A percentile compares a stretch with the other conserved stretches of the same genome.
Conservation (phyloP, 2,888 invertebrate genomes). For the Acronicta leporina region DNA sequence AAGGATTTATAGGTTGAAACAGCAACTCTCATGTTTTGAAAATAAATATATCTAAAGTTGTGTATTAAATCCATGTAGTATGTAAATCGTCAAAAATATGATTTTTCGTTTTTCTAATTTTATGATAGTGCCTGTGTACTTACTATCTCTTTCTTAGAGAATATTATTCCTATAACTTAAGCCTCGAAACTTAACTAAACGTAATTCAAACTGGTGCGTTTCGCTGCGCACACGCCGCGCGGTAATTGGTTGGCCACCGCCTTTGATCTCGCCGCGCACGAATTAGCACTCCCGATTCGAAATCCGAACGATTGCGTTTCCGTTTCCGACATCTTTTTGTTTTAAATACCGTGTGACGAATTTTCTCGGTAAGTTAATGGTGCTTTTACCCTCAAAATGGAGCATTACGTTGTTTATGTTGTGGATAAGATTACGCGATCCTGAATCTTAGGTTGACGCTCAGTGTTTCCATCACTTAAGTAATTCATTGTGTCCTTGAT, state of each 20-base stretch:
- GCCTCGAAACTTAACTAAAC: conserved; percentile 23
- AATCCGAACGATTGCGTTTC: conserved; percentile 72
- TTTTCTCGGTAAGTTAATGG: conserved; percentile 50
- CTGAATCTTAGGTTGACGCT: too few relatives aligned
- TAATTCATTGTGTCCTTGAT: too few relatives aligned
- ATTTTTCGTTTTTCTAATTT: too few relatives aligned
- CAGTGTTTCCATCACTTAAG: too few relatives aligned
- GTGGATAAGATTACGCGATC: neutral
- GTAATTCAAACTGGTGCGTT: conserved; percentile 76
- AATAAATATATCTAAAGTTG: too few relatives aligned
- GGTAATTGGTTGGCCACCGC: conserved; percentile 73
- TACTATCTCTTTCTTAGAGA: neutral
- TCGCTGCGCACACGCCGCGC: conserved; percentile 76
- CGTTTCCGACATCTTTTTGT: conserved; percentile 68
- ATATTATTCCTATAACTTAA: conserved; percentile 37
- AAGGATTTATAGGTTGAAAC: too few relatives aligned
- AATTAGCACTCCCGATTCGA: conserved; percentile 76
- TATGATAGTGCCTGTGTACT: too few relatives aligned
- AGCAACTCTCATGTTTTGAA: too few relatives aligned
- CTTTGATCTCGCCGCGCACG: conserved; percentile 85
- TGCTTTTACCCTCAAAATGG: conserved; percentile 41
- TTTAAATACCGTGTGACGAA: conserved; percentile 46
- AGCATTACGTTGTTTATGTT: conserved; percentile 18
- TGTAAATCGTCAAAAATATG: too few relatives aligned
- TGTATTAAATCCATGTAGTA: too few relatives aligned